Base-by-base conservation (phyloP, 2,888 invertebrate species). In the Podotricha telesiphe region DNA sequence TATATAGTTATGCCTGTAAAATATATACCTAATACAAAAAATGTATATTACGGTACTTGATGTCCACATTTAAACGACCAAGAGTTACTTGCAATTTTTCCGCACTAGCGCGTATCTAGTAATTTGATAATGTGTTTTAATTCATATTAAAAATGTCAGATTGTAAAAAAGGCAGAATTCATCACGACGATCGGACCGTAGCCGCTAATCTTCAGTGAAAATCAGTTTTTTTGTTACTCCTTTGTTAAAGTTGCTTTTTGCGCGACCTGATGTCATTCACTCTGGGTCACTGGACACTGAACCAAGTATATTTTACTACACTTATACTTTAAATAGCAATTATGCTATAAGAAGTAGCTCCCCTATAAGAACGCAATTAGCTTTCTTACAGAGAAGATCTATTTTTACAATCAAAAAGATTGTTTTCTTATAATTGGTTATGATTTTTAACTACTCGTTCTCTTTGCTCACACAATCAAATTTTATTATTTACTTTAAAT, bases 201-300 rank as follows among this genome's bases (percentile, higher is more conserved):
- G 78, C 83, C 72, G 73, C 69, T 86, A 82, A 88, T 88, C 86
- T 86, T 79, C 66, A 68, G 78, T 80, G 67, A 78, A 85, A 86
- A 87, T 86, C 86, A 77, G 82, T 80, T 82, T 80, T 85, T 81
- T 83, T 81, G 79, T 73, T 69, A 72, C 79, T 79, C 77, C 81
- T 83, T 85, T 82, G 79, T 81, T 79, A 66, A 69, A 68, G 75
- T 77, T 73, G 74, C 80, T 88, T 88, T 89, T 89, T 88, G 81
- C 80, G 75, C 73, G 62, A 69, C 67, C 77, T 76, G 82, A 81
- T 87, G 88, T 89, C 89, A 86, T 89, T 89, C 85, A 89, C 89
- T 86, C 82, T 83, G 79, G 74, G 73, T 70, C 73, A 65, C 67
- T 73, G 72, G 68, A 71, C 69, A 67, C 58, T 50, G 62, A 61